Evolutionary conservation across 1,140 invertebrate genomes (phyloP).

Genomic region (Scaptomyza montana): DNA sequence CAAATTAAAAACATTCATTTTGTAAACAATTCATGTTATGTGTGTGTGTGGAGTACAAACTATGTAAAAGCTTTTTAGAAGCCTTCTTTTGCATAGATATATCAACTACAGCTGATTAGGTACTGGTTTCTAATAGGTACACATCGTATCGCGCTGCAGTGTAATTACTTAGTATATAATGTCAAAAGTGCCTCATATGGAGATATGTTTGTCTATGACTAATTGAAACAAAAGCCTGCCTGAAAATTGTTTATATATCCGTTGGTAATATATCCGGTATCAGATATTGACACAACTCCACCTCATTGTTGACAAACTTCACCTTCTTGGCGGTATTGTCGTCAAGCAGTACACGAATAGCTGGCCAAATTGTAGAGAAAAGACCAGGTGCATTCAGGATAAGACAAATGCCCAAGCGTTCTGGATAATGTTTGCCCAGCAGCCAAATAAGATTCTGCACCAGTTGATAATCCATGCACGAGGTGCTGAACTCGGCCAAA

Average conservation of each 20-base stretch:
- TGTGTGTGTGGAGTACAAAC: constrained; percentile 44
- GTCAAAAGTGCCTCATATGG: constrained; percentile 36
- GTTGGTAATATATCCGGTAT: constrained; percentile 90
- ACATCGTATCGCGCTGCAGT: constrained; percentile 37
- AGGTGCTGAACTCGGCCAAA: constrained; percentile 88
- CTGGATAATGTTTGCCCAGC: constrained; percentile 89
- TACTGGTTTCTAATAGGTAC: constrained; percentile 66
- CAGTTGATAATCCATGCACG: constrained; percentile 91
- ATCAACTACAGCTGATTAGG: constrained; percentile 50
- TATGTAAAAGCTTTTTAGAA: constrained; percentile 49
- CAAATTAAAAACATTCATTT: constrained; percentile 68
- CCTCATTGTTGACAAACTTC: constrained; percentile 87
- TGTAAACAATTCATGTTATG: constrained; percentile 34
- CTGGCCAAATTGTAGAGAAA: constrained; percentile 89
- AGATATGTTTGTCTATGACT: constrained; percentile 74
- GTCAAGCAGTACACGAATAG: constrained; percentile 90
- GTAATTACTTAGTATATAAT: constrained; percentile 3
- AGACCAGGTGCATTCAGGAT: constrained; percentile 89
- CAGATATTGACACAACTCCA: constrained; percentile 88
- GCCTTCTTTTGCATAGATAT: constrained; percentile 28
- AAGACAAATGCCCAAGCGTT: constrained; percentile 89
- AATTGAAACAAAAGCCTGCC: constrained; percentile 26
- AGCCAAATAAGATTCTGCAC: constrained; percentile 91
- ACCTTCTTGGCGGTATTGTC: constrained; percentile 91
- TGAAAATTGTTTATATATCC: constrained; percentile 85